Base-by-base conservation (phyloP, 1,140 invertebrate species). In the Drosophila truncata region DNA sequence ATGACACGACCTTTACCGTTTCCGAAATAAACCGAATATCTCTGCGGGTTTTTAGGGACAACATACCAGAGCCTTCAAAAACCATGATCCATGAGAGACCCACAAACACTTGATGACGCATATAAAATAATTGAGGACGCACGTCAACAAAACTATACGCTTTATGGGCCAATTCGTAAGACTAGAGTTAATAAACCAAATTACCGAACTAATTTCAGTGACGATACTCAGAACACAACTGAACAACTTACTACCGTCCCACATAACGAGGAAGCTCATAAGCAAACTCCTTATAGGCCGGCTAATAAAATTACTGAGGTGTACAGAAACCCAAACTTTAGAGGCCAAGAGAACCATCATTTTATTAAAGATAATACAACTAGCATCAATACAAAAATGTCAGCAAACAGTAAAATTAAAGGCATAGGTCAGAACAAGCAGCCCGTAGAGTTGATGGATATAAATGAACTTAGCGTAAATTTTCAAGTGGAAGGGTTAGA, bases 121-220 rank as follows among this genome's bases (percentile, higher is more conserved):
- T 37, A 37, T 37, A 37, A 37, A 37, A 16, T 37, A 37, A 37
- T 16, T 16, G 5, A 37, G 16, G 5, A 16, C 10, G 35, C 35
- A 4, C 11, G 33, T 29, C 35, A 42, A 39, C 61, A 64, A 18
- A 54, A 47, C 16, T 63, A 39, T 41, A 52, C 47, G 18, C 14
- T 63, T 27, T 63, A 52, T n/a, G 47, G 35, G 11, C 49, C 33
- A 20, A 37, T 64, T 49, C 61, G 61, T 13, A 54, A 54, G 27
- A 29, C 31, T 54, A 64, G 52, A 52, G 11, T n/a, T 25, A 52
- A 20, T 52, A 63, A 64, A 55, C 23, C 62, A 7, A 64, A 55
- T 7, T 64, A 20, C 41, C 39, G 18, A 35, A 39, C 49, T 25
- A 64, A 54, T 44, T 46, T 23, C 20, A 46, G 42, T 14, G 42